Conservation (phyloP, 2,113 vertebrate genomes). For the Scomber japonicus region DNA sequence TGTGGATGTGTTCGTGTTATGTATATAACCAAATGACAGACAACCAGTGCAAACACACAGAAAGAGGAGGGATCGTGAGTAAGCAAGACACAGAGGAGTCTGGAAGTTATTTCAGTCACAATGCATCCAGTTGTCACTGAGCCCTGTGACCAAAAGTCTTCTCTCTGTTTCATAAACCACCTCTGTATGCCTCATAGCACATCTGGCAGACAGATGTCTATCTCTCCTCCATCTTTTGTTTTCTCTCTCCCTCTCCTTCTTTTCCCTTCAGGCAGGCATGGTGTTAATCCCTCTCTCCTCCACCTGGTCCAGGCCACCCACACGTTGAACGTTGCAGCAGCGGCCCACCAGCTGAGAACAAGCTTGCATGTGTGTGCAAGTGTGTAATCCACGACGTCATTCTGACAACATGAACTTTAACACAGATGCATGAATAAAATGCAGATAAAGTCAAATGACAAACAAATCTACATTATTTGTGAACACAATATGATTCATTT, state of each 20-base stretch:
- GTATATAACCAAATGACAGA: conserved; percentile 54
- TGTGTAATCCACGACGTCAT: conserved; percentile 12
- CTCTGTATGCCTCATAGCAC: conserved; percentile 49
- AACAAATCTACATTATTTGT: not conserved
- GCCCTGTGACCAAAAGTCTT: conserved; percentile 36
- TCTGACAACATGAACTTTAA: conserved; percentile 26
- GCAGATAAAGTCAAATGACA: not conserved
- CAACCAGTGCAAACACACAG: conserved; percentile 25
- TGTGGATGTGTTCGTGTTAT: conserved; percentile 43
- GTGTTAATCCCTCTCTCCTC: conserved; percentile 81
- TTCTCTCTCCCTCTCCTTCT: conserved; percentile 47
- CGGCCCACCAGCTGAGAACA: conserved; percentile 72
- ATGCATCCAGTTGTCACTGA: conserved; percentile 51
- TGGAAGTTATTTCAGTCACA: conserved; percentile 56
- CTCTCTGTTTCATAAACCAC: conserved; percentile 63
- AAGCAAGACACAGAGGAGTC: conserved; percentile 8
- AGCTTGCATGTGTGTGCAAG: conserved; percentile 25
- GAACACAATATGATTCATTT: not conserved
- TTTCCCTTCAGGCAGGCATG: conserved; percentile 66
- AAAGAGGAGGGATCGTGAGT: conserved; percentile 2
- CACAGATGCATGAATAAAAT: conserved; percentile 4
- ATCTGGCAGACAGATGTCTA: conserved; percentile 81
- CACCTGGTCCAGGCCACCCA: conserved; percentile 84
- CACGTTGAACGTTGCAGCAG: conserved; percentile 53
- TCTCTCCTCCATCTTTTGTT: conserved; percentile 56